These are phyloP conservation scores for Lerista edwardsae DNA, from an alignment of 2,797 vertebrate species.

Conservation along the genomic window DNA sequence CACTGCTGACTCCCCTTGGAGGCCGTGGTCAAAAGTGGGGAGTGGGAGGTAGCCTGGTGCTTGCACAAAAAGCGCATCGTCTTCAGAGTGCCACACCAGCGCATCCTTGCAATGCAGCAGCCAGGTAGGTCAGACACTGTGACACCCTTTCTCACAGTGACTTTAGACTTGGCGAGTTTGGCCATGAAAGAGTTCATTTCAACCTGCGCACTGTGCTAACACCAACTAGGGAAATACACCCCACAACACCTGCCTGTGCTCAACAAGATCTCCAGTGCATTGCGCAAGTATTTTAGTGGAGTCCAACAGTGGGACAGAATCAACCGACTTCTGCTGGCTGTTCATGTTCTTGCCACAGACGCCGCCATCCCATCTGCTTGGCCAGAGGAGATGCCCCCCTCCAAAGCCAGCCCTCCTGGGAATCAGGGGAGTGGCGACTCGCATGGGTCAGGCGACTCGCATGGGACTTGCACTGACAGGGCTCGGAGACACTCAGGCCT, in stretches of 20 bases:
- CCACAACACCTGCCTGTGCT: constrained; percentile 31
- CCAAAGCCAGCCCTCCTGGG: constrained; percentile 24
- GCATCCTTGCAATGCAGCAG: accelerated
- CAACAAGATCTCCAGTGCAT: constrained; percentile 37
- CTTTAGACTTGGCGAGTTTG: constrained; percentile 7
- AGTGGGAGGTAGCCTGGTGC: neutral
- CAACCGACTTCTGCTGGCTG: neutral
- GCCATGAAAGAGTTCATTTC: constrained; percentile 15
- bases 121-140: neutral
- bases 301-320: neutral
- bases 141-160: neutral
- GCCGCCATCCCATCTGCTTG: constrained; percentile 38
- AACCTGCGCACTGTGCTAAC: constrained; percentile 44
- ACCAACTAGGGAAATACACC: neutral
- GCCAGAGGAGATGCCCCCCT: constrained; percentile 36
- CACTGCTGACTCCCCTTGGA: constrained; percentile 84
- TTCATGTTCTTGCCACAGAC: constrained; percentile 73
- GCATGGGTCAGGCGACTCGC: constrained; percentile 17
- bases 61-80: neutral
- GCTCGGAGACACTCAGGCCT: constrained; percentile 19
- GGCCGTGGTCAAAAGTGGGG: neutral
- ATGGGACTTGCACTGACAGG: constrained; percentile 32
- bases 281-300: constrained; percentile 8
- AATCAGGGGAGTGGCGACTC: constrained; percentile 46
- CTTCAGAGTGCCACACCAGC: neutral